Evolutionary conservation across 2,113 vertebrate species (phyloP).

Genomic region (Pygoscelis antarcticus): DNA sequence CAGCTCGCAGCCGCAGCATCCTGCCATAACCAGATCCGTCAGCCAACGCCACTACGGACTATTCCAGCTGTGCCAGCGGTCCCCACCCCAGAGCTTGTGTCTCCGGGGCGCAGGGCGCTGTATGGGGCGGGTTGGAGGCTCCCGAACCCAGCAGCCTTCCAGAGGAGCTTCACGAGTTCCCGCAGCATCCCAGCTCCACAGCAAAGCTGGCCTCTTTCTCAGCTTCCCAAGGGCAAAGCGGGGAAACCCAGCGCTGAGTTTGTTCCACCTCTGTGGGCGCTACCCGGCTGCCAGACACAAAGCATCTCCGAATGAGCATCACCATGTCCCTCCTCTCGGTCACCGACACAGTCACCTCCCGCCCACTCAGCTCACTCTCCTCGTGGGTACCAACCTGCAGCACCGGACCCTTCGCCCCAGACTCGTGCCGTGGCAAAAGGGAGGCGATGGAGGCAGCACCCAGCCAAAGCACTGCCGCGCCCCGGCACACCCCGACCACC

Average conservation of each 20-base stretch:
- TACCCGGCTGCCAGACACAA: background rate
- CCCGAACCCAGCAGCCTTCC: background rate
- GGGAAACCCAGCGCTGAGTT: background rate
- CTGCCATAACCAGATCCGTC: conserved; percentile 39
- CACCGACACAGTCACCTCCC: background rate
- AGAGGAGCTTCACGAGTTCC: background rate
- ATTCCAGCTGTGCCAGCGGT: background rate
- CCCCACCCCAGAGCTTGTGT: background rate
- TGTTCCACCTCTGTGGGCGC: background rate
- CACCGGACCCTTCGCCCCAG: background rate
- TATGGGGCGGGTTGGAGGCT: background rate
- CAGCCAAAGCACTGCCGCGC: fast-evolving
- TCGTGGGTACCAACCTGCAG: background rate
- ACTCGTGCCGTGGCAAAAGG: fast-evolving
- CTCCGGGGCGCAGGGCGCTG: background rate
- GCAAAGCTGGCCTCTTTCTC: background rate
- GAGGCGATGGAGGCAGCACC: background rate
- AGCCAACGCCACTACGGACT: background rate
- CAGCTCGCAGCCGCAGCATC: background rate
- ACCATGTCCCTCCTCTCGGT: fast-evolving
- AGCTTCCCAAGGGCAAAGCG: background rate
- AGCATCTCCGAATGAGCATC: background rate
- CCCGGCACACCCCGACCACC: background rate
- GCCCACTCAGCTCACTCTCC: background rate
- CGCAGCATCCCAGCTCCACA: fast-evolving